Conservation (phyloP, 2,797 vertebrate genomes). For the Rachycentron canadum region DNA sequence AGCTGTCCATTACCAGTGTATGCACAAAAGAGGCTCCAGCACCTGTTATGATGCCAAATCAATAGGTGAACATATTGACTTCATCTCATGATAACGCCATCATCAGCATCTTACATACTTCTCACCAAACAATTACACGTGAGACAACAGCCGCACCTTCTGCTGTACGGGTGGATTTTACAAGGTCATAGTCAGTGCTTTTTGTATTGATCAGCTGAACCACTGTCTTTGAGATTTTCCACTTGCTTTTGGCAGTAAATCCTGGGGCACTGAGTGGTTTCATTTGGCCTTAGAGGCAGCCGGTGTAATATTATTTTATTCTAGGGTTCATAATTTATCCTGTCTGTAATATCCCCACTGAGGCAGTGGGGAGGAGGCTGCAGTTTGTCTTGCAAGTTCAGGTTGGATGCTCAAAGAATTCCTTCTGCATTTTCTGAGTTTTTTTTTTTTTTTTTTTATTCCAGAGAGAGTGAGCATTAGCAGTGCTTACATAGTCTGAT, state of each 20-base stretch:
- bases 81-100: constrained; percentile 28
- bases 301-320: constrained; percentile 69
- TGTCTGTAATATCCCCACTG: constrained; percentile 64
- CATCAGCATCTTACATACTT: constrained; percentile 38
- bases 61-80: constrained; percentile 44
- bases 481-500: constrained; percentile 64
- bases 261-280: constrained; percentile 57
- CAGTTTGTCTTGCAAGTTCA: constrained; percentile 56
- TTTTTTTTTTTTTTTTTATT: constrained; percentile 38
- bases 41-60: constrained; percentile 44
- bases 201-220: constrained; percentile 55
- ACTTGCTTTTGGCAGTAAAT: constrained; percentile 60
- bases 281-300: constrained; percentile 58
- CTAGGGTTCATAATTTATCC: constrained; percentile 64
- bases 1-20: not conserved
- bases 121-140: constrained; percentile 48
- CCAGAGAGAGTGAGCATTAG: constrained; percentile 49
- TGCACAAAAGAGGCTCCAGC: constrained; percentile 1
- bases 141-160: constrained; percentile 11
- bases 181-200: constrained; percentile 53
- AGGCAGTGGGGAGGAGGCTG: constrained; percentile 47
- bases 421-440: constrained; percentile 15
- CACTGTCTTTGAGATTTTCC: constrained; percentile 48
- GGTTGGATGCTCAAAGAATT: constrained; percentile 44
- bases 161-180: constrained; percentile 26